Base-by-base conservation (phyloP, 2,888 invertebrate genomes). In the Lithophane semibrunnea region DNA sequence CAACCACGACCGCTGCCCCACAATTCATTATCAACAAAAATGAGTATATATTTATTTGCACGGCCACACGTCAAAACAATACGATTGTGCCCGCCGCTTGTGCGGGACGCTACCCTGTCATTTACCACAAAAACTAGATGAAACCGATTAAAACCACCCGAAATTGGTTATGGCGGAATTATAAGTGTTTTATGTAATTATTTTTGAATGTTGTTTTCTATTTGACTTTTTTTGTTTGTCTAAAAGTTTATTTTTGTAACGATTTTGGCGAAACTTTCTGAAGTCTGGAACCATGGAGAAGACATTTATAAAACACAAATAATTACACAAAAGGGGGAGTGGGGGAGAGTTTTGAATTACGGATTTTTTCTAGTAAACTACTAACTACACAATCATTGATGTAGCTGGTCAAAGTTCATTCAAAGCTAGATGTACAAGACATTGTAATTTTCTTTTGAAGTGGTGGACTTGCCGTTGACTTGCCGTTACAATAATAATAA, bases 1-100 rank as follows among this genome's bases (percentile, higher is more conserved):
- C 71, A 84, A 88, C 75, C n/a, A 64, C 44, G 47, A n/a, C 44
- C 3, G 56, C 65, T 29, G 44, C 88, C 89, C 83, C 44, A 91
- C 93, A 92, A 95, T 94, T 95, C 95, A 95, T 96, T 96, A 96
- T 96, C 94, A 96, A 92, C 96, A 96, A 96, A 96, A 96, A 96
- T 96, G 94, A 94, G 94, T 94, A 87, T 95, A 94, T 94, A 95
- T 96, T 95, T 95, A 94, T 95, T 93, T 93, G 92, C 88, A 85
- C 85, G 68, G 80, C 86, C 94, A 89, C 88, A 92, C 91, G 96
- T 96, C 96, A 95, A 91, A 92, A 92, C 94, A 94, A 92, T 88
- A 88, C 92, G 87, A 90, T 88, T 82, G 89, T 79, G 54, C 84
- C 80, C 80, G 56, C 87, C 75, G 73, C 84, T 77, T 84, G 80